Evolutionary conservation across 2,888 invertebrate genomes (phyloP).

Genomic region (Andrena chrysosceles): DNA sequence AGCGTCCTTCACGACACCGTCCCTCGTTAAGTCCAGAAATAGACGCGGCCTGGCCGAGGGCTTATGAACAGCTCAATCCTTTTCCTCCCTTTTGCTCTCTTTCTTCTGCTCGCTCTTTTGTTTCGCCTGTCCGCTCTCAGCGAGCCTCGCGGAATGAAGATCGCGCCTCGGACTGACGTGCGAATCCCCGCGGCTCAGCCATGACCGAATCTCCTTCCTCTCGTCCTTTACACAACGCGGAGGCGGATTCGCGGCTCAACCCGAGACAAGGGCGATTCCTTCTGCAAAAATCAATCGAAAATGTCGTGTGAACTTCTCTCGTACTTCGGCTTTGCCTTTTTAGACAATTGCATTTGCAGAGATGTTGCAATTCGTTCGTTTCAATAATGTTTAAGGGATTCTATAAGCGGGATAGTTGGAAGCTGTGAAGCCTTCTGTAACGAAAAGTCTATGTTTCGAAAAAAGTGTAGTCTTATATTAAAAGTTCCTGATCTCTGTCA

Average conservation of each 20-base stretch:
- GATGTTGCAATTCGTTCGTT: no score
- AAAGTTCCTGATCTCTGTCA: no score
- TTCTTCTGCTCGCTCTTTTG: slow-evolving; percentile 59
- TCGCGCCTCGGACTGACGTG: slow-evolving; percentile 63
- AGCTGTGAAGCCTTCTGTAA: no score
- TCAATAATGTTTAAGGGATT: no score
- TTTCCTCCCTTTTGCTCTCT: slow-evolving; percentile 35
- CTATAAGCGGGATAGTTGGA: no score
- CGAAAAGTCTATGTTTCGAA: no score
- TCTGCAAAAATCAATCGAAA: not conserved
- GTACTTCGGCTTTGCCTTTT: not conserved
- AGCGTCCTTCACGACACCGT: slow-evolving; percentile 43
- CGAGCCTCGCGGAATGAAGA: slow-evolving; percentile 65
- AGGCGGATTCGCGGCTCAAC: not conserved
- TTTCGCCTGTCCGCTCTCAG: slow-evolving; percentile 63
- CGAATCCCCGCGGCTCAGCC: slow-evolving; percentile 55
- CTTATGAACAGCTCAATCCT: slow-evolving; percentile 53
- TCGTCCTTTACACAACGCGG: slow-evolving; percentile 39
- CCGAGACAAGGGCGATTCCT: not conserved
- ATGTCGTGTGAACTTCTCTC: not conserved
- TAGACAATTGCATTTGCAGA: not conserved
- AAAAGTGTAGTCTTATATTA: no score
- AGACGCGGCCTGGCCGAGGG: slow-evolving; percentile 38
- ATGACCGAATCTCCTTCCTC: slow-evolving; percentile 50
- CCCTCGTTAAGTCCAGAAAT: slow-evolving; percentile 61